phyloP scores from a whole-genome alignment of 2,888 invertebrate genomes.

The Eulithis testata region DNA sequence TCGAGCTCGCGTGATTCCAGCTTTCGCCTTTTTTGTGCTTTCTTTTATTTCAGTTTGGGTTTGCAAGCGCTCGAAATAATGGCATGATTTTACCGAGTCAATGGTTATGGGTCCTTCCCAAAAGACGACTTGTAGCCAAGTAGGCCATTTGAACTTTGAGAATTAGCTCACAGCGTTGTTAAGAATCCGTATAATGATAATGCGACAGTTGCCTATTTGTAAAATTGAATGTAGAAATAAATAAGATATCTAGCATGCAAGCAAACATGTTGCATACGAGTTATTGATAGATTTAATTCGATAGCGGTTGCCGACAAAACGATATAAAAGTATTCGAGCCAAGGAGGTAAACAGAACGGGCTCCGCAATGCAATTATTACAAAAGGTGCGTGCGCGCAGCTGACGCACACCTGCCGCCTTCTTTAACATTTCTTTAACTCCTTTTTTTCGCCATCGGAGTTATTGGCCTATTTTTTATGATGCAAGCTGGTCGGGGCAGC shows the following conservation, averaged over 20 bases:
- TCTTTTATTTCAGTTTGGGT: slow-evolving; percentile 18
- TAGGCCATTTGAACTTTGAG: too few relatives aligned
- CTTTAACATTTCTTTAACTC: slow-evolving; percentile 79
- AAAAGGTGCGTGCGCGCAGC: slow-evolving; percentile 80
- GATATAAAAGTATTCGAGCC: slow-evolving; percentile 52
- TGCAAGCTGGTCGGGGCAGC: slow-evolving; percentile 78
- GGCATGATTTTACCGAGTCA: background rate
- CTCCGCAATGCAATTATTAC: slow-evolving; percentile 73
- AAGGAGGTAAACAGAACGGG: slow-evolving; percentile 67
- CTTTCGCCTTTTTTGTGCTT: slow-evolving; percentile 24
- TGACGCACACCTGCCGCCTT: slow-evolving; percentile 81
- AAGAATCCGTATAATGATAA: too few relatives aligned
- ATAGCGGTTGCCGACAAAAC: slow-evolving; percentile 51
- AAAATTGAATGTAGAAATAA: slow-evolving; percentile 10
- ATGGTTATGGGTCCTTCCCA: too few relatives aligned
- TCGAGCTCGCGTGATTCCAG: slow-evolving; percentile 54
- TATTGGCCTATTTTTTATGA: slow-evolving; percentile 84
- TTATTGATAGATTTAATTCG: slow-evolving; percentile 42
- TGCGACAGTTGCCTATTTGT: background rate
- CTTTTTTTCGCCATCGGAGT: slow-evolving; percentile 79
- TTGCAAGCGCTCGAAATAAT: background rate
- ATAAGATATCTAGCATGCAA: slow-evolving; percentile 7
- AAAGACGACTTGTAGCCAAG: too few relatives aligned
- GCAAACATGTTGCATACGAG: slow-evolving; percentile 29
- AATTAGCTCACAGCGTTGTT: too few relatives aligned